Conservation (phyloP, 2,888 invertebrate genomes). For the Eristalinus sepulchralis region DNA sequence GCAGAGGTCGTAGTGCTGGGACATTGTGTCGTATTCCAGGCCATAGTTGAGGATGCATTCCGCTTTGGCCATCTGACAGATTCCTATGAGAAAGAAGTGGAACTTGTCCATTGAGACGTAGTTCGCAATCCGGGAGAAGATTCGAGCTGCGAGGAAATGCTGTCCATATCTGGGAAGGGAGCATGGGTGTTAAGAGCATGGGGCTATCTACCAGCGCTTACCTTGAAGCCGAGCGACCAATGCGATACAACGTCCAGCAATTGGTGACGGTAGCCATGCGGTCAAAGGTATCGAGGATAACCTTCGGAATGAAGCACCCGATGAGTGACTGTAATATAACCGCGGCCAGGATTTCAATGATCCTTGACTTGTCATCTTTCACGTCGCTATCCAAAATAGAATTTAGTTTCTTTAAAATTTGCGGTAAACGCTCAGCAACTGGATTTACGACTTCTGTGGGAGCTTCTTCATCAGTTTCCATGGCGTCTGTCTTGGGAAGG, state of each 20-base stretch:
- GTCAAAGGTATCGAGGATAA: constrained; percentile 83
- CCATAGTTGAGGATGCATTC: constrained; percentile 85
- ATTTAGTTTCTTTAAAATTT: constrained; percentile 78
- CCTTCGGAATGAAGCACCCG: constrained; percentile 85
- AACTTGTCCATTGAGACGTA: constrained; percentile 92
- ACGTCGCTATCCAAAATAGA: constrained; percentile 75
- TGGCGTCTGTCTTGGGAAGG: constrained; percentile 70
- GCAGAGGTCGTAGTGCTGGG: constrained; percentile 76
- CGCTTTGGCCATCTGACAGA: constrained; percentile 89
- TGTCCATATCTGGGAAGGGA: constrained; percentile 85
- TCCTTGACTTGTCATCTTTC: constrained; percentile 81
- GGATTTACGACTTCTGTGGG: constrained; percentile 61
- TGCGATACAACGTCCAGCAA: constrained; percentile 92
- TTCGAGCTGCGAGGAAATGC: constrained; percentile 86
- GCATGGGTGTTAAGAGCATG: background rate
- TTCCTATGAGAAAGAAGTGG: constrained; percentile 92
- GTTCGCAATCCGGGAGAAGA: constrained; percentile 85
- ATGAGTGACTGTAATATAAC: constrained; percentile 91
- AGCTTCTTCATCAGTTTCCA: constrained; percentile 75
- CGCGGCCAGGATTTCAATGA: constrained; percentile 89
- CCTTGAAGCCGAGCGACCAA: constrained; percentile 92
- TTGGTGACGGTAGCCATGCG: constrained; percentile 84
- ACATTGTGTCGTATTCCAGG: constrained; percentile 81
- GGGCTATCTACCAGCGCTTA: background rate
- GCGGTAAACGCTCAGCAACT: constrained; percentile 75